phyloP scores from a whole-genome alignment of 1,140 invertebrate species.

The Trachelipus rathkii region DNA sequence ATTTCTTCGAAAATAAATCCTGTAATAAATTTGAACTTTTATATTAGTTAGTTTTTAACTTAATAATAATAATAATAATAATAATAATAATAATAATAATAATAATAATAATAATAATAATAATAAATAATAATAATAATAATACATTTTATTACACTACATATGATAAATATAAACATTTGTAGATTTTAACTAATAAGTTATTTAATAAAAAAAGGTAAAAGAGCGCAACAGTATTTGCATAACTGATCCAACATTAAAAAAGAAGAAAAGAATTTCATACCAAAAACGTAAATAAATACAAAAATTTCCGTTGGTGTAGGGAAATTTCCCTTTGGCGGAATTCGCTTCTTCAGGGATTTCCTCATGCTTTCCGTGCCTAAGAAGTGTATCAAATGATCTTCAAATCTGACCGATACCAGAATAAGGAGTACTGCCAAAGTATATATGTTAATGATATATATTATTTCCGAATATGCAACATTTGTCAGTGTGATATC shows the following conservation, averaged over 20 bases:
- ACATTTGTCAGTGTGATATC: too few species aligned
- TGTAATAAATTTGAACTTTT: slow-evolving; percentile 48
- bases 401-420: slow-evolving; percentile 78
- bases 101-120: neutral
- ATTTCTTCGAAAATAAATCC: slow-evolving; percentile 88
- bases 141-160: too few species aligned
- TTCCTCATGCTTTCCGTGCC: slow-evolving; percentile 63
- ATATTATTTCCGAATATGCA: too few species aligned
- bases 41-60: neutral
- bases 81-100: neutral
- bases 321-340: slow-evolving; percentile 73
- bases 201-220: too few species aligned
- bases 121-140: too few species aligned
- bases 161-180: too few species aligned
- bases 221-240: too few species aligned
- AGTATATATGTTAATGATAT: neutral
- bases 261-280: slow-evolving; percentile 44
- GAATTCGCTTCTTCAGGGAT: slow-evolving; percentile 57
- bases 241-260: too few species aligned
- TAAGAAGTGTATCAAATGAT: slow-evolving; percentile 66
- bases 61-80: neutral
- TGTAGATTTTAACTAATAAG: too few species aligned
- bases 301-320: slow-evolving; percentile 72
- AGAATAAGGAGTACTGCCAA: slow-evolving; percentile 69
- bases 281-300: slow-evolving; percentile 61